Evolutionary conservation across 2,797 vertebrate genomes (phyloP).

Genomic region (Acanthurus lineatus): DNA sequence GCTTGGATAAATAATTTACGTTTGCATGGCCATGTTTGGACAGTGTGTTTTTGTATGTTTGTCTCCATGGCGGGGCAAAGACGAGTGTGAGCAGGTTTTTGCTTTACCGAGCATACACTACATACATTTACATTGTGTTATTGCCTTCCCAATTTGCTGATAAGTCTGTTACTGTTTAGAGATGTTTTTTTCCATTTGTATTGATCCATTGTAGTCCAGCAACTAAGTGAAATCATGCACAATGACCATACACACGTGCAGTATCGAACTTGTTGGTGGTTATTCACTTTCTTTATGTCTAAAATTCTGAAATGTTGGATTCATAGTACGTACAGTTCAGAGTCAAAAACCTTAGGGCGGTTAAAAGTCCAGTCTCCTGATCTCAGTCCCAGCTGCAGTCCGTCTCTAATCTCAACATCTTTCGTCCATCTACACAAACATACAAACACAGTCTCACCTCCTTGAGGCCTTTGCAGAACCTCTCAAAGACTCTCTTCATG

Average conservation of each 20-base stretch:
- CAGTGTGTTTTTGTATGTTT: conserved; percentile 4
- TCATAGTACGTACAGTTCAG: background rate
- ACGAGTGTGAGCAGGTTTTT: conserved; percentile 12
- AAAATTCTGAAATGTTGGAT: background rate
- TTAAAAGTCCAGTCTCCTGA: background rate
- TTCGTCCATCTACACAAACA: background rate
- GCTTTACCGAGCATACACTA: background rate
- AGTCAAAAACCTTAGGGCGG: background rate
- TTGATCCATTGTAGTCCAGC: background rate
- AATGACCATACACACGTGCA: background rate
- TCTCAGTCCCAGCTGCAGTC: background rate
- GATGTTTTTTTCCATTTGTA: background rate
- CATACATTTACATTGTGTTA: background rate
- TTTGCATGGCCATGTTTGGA: conserved; percentile 35
- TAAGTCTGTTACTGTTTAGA: conserved; percentile 12
- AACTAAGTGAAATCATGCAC: conserved; percentile 12
- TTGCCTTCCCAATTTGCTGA: background rate
- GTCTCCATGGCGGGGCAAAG: background rate
- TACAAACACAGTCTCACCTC: conserved; percentile 83
- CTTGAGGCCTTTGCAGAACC: conserved; percentile 95
- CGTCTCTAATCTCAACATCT: background rate
- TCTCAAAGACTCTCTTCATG: conserved; percentile 98
- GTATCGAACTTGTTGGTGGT: background rate
- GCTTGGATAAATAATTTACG: conserved; percentile 52
- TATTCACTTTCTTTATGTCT: background rate